A percentile compares a stretch with the other conserved stretches of the same genome.
These are phyloP conservation scores for Mactra quadrangularis DNA, from an alignment of 1,140 invertebrate genomes.

Conservation along the genomic window DNA sequence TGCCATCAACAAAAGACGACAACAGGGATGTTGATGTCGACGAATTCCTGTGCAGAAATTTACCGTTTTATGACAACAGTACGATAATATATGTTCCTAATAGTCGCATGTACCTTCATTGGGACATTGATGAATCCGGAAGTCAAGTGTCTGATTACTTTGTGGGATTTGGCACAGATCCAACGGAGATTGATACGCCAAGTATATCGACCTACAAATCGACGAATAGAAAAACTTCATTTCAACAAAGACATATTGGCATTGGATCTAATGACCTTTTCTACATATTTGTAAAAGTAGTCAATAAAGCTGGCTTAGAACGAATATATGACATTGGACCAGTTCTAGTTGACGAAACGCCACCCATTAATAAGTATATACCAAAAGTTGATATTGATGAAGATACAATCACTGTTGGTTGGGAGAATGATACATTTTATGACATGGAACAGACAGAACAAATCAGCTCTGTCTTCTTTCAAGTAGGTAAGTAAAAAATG, in stretches of 20 bases:
- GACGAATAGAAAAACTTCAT: constrained; percentile 11
- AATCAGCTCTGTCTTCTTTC: constrained; percentile 2
- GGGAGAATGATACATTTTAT: constrained; percentile 58
- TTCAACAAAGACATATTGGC: constrained; percentile 48
- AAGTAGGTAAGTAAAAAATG: constrained; percentile 11
- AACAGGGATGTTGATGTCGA: constrained; percentile 12
- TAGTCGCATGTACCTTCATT: constrained; percentile 46
- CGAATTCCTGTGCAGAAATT: constrained; percentile 20
- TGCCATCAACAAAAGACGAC: constrained; percentile 12
- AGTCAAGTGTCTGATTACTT: constrained; percentile 62
- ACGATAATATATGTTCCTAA: constrained; percentile 61
- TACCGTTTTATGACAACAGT: constrained; percentile 4
- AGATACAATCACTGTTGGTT: constrained; percentile 46
- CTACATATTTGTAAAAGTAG: constrained; percentile 65
- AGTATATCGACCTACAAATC: constrained; percentile 30
- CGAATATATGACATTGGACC: constrained; percentile 58
- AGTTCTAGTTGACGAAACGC: constrained; percentile 68
- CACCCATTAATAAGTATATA: constrained; percentile 44
- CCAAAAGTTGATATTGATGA: constrained; percentile 19
- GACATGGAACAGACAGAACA: constrained; percentile 65
- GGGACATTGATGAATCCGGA: constrained; percentile 45
- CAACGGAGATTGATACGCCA: constrained; percentile 24
- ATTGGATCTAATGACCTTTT: constrained; percentile 56
- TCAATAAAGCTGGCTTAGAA: constrained; percentile 66
- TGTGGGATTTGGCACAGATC: constrained; percentile 56